A percentile compares a stretch with the other conserved stretches of the same genome.
These are phyloP conservation scores for Leptinotarsa lineolata DNA, from an alignment of 1,140 invertebrate genomes.

Conservation along the genomic window DNA sequence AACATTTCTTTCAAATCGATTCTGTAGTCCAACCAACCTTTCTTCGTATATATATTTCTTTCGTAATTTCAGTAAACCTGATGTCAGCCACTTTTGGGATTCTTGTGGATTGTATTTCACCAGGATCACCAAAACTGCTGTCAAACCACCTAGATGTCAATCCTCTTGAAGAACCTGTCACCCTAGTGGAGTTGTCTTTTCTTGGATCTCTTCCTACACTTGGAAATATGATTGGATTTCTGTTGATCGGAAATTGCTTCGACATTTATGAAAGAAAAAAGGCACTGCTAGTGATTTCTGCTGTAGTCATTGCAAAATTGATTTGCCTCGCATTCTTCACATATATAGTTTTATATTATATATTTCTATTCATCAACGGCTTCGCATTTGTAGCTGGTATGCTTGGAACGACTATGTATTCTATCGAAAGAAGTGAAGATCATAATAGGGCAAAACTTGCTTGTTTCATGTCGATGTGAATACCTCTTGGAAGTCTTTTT, in stretches of 20 bases:
- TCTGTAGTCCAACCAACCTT: too few relatives aligned
- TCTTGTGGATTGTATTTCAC: slow-evolving; percentile 74
- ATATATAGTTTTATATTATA: slow-evolving; percentile 44
- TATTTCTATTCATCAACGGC: slow-evolving; percentile 58
- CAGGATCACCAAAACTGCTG: slow-evolving; percentile 63
- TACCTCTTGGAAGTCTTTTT: slow-evolving; percentile 41
- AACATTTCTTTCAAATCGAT: too few relatives aligned
- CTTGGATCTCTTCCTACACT: slow-evolving; percentile 77
- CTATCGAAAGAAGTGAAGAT: slow-evolving; percentile 59
- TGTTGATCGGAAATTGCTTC: slow-evolving; percentile 47
- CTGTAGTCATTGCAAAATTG: slow-evolving; percentile 12
- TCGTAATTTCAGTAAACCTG: slow-evolving; percentile 64
- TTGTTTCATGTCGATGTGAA: slow-evolving; percentile 42
- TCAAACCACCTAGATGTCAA: slow-evolving; percentile 31
- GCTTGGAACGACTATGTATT: slow-evolving; percentile 59
- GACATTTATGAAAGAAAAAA: slow-evolving; percentile 57
- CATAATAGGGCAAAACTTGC: slow-evolving; percentile 44
- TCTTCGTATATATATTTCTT: background rate
- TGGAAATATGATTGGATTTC: slow-evolving; percentile 65
- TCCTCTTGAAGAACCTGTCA: slow-evolving; percentile 50
- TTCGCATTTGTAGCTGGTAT: slow-evolving; percentile 57
- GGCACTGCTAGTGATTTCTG: slow-evolving; percentile 55
- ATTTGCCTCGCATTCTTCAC: slow-evolving; percentile 47
- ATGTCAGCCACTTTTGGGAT: slow-evolving; percentile 66
- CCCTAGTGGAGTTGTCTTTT: slow-evolving; percentile 69